Conservation (phyloP, 53 echinoderm and acorn worm genomes). For the Holothuria scabra region DNA sequence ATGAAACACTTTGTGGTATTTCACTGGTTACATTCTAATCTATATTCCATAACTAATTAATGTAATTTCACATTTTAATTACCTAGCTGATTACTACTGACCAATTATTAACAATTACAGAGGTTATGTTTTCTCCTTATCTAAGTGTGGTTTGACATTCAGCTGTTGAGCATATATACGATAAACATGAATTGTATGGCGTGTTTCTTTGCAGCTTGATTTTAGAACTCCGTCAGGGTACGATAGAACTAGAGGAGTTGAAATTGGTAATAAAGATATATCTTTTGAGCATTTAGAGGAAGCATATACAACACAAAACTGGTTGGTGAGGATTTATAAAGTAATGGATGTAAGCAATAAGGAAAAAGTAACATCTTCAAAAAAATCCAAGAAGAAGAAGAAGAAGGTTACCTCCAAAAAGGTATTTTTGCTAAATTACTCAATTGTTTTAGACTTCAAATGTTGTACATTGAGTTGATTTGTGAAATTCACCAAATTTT, state of each 20-base stretch:
- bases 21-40: too few species aligned
- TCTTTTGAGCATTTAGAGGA: constrained; percentile 90
- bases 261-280: constrained; percentile 98
- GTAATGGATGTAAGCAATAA: constrained; percentile 83
- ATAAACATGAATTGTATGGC: too few species aligned
- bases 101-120: too few species aligned
- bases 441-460: too few species aligned
- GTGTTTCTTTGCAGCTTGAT: constrained; percentile 69
- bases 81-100: too few species aligned
- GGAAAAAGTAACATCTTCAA: constrained; percentile 29
- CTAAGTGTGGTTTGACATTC: too few species aligned
- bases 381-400: constrained; percentile 54
- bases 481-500: too few species aligned
- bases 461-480: too few species aligned
- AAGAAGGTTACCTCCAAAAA: constrained; percentile 80
- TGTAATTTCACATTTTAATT: too few species aligned
- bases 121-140: too few species aligned
- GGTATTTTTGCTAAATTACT: constrained; percentile 28
- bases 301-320: constrained; percentile 93
- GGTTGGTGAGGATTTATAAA: constrained; percentile 92
- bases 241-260: constrained; percentile 92
- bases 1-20: too few species aligned
- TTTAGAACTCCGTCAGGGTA: constrained; percentile 92
- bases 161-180: not conserved
- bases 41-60: too few species aligned